Conservation (phyloP, 2,888 invertebrate genomes). For the Drosophila macrospina region DNA sequence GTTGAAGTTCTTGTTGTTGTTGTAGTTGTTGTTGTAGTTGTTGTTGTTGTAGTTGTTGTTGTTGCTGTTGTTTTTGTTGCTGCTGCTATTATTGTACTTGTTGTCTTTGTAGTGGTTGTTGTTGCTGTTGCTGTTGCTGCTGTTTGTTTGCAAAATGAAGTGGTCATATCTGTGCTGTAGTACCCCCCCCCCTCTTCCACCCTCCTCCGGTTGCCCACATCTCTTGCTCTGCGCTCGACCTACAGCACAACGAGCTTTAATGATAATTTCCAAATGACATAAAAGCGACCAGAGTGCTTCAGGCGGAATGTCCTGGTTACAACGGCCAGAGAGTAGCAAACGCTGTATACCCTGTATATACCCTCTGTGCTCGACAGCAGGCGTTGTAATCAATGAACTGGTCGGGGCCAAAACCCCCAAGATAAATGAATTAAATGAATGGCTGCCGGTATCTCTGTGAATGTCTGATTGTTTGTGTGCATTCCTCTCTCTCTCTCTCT, state of each 20-base stretch:
- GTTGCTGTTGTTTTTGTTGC: conserved; percentile 22
- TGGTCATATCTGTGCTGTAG: conserved; percentile 68
- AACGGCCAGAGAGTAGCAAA: no score
- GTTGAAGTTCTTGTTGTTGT: conserved; percentile 33
- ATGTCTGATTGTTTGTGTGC: conserved; percentile 15
- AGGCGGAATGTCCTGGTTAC: conserved; percentile 23
- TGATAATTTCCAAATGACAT: conserved; percentile 78
- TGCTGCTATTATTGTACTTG: conserved; percentile 3
- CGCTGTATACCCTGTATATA: conserved; percentile 6
- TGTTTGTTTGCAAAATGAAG: conserved; percentile 72
- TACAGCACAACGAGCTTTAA: conserved; percentile 53
- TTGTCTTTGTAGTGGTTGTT: not conserved
- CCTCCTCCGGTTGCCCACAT: no score
- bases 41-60: not conserved
- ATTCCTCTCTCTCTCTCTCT: conserved; percentile 13
- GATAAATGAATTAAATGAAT: conserved; percentile 78
- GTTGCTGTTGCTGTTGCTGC: conserved; percentile 31
- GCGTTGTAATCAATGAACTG: conserved; percentile 71
- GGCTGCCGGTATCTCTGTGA: conserved; percentile 43
- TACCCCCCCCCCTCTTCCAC: no score
- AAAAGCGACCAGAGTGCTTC: conserved; percentile 54
- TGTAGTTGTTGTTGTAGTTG: conserved; percentile 6
- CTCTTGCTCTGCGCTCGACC: not conserved
- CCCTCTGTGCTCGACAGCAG: conserved; percentile 13
- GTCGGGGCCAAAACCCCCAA: conserved; percentile 46